Conservation (phyloP, 2,888 invertebrate genomes). For the Athrips mouffetella region DNA sequence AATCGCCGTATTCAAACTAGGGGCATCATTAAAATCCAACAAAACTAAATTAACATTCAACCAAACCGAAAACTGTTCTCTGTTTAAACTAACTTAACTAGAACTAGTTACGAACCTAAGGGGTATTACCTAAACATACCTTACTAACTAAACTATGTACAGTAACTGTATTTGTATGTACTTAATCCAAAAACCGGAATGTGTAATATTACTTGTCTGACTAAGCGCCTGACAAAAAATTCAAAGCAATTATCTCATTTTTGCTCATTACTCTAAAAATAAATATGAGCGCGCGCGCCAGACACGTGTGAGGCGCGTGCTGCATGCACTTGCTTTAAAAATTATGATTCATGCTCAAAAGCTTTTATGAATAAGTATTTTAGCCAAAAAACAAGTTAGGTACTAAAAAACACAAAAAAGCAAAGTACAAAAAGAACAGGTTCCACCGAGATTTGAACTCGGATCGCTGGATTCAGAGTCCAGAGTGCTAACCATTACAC, state of each 20-base stretch:
- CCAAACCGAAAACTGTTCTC: no score
- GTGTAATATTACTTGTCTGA: not conserved
- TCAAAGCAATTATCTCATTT: slow-evolving; percentile 58
- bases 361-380: slow-evolving; percentile 5
- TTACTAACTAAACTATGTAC: no score
- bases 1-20: no score
- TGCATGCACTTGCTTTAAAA: slow-evolving; percentile 13
- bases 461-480: slow-evolving; percentile 89
- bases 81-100: no score
- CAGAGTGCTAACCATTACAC: slow-evolving; percentile 89
- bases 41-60: no score
- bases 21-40: no score
- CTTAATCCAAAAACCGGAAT: not conserved
- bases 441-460: slow-evolving; percentile 89
- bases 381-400: not conserved
- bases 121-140: no score
- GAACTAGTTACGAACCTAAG: no score
- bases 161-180: no score
- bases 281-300: slow-evolving; percentile 29
- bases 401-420: not conserved
- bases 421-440: slow-evolving; percentile 48
- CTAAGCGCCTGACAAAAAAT: slow-evolving; percentile 11
- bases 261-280: slow-evolving; percentile 53
- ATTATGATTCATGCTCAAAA: slow-evolving; percentile 15
- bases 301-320: slow-evolving; percentile 30